Conservation (phyloP, 1,140 invertebrate species). For the Stenopsyche tienmushanensis region DNA sequence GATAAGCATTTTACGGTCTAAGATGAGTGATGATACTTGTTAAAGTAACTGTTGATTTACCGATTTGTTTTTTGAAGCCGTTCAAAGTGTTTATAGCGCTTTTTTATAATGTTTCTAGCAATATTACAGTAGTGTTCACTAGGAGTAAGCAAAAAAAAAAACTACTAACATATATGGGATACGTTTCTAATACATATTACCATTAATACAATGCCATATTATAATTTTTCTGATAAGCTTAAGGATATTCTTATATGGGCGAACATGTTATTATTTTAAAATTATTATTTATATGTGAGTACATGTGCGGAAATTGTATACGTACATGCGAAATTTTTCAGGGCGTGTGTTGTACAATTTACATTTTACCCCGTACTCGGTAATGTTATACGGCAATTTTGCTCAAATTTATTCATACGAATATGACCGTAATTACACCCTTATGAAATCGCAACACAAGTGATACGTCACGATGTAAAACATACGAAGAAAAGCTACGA, state of each 20-base stretch:
- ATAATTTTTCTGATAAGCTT: conserved; percentile 4
- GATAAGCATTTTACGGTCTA: too few species aligned
- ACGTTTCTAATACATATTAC: conserved; percentile 5
- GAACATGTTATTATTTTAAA: background rate
- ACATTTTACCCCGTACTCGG: background rate
- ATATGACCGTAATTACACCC: conserved; percentile 24
- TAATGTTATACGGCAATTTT: conserved; percentile 16
- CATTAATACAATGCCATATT: conserved; percentile 15
- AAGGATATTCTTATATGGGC: background rate
- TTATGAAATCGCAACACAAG: conserved; percentile 19
- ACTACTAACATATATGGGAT: background rate
- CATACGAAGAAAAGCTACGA: conserved; percentile 11
- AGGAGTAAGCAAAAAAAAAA: conserved; percentile 12
- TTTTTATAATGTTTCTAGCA: conserved; percentile 12
- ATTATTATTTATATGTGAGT: background rate
- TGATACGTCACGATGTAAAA: conserved; percentile 16
- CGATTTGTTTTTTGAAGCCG: too few species aligned
- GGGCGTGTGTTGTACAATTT: conserved; percentile 2
- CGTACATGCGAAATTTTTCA: background rate
- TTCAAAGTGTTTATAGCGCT: background rate
- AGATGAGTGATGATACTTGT: too few species aligned
- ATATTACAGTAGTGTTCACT: conserved; percentile 27
- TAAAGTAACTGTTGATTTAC: too few species aligned
- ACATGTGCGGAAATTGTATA: background rate
- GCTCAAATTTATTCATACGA: conserved; percentile 27